Evolutionary conservation across 1,140 invertebrate species (phyloP), one percentile per base, ranked within the genome.

Genomic region (Pogonomyrmex californicus): DNA sequence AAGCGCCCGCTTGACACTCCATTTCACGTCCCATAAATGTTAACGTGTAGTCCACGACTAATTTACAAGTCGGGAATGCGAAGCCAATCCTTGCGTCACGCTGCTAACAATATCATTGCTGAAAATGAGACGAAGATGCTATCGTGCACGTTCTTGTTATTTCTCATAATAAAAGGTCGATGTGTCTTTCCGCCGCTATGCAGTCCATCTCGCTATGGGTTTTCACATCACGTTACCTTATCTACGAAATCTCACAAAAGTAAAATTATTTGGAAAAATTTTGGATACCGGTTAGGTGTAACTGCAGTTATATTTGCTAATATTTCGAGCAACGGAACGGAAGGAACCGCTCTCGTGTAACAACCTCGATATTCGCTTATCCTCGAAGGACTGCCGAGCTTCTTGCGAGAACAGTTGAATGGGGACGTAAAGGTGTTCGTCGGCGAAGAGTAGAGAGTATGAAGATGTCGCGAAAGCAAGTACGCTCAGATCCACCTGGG

Each of bases 351-450:
- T 90, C 68, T 89, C 73, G 23, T 62, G 88, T 87, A 85, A 90
- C 88, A 90, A 89, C 75, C 68, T 89, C 88, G 89, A 90, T 90
- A 90, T 90, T 90, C 89, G 79, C 86, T 89, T 90, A 90, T 90
- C 70, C 89, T 90, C 89, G 89, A 70, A 90, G 89, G 89, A 89
- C 86, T 56, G 41, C 17, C 36, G 66, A 62, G 75, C 68, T 89
- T 49, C 88, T 85, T 70, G 86, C 86, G 88, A 83, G 68, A 65
- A 77, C 58, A 88, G 85, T 89, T 90, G 86, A 90, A 90, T 85
- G 79, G 23, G 87, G 68, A 51, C 77, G 78, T 73, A 70, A 86
- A 76, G 68, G 66, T 87, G 86, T 89, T 90, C 85, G 86, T 56
- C 41, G 85, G 77, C 44, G 41, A 12, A 73, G 58, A 63, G 30